Evolutionary conservation across 2,888 invertebrate genomes (phyloP).

Genomic region (Napeogenes inachia): DNA sequence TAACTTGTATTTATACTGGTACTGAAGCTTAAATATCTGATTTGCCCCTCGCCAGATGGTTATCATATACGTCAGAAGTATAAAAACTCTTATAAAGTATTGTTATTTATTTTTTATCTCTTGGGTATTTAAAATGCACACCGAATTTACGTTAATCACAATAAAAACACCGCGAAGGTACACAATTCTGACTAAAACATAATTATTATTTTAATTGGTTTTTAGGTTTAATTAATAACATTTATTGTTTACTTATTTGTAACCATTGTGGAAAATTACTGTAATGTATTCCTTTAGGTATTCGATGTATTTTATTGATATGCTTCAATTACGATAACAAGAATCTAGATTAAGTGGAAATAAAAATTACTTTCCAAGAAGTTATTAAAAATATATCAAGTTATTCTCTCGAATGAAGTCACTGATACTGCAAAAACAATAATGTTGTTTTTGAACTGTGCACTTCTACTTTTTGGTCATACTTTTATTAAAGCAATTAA

Average conservation of each 20-base stretch:
- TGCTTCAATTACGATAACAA: slow-evolving; percentile 11
- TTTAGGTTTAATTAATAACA: neutral
- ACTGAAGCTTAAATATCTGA: slow-evolving; percentile 56
- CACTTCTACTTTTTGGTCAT: too few relatives aligned
- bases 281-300: slow-evolving; percentile 9
- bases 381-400: too few relatives aligned
- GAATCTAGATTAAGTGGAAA: neutral
- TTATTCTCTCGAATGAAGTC: too few relatives aligned
- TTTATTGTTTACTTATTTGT: neutral
- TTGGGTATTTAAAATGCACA: neutral
- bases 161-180: too few relatives aligned
- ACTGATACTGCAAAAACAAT: too few relatives aligned
- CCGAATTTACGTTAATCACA: neutral
- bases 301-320: slow-evolving; percentile 16
- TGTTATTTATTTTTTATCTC: too few relatives aligned
- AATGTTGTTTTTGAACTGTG: too few relatives aligned
- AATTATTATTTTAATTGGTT: too few relatives aligned
- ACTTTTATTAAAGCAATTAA: too few relatives aligned
- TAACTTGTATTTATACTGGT: slow-evolving; percentile 56
- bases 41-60: slow-evolving; percentile 56
- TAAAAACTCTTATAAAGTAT: neutral
- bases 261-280: slow-evolving; percentile 14
- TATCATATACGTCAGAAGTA: slow-evolving; percentile 37
- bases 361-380: neutral
- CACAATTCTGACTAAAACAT: too few relatives aligned